Base-by-base conservation (phyloP, 2,888 invertebrate genomes). In the Erebia ligea region DNA sequence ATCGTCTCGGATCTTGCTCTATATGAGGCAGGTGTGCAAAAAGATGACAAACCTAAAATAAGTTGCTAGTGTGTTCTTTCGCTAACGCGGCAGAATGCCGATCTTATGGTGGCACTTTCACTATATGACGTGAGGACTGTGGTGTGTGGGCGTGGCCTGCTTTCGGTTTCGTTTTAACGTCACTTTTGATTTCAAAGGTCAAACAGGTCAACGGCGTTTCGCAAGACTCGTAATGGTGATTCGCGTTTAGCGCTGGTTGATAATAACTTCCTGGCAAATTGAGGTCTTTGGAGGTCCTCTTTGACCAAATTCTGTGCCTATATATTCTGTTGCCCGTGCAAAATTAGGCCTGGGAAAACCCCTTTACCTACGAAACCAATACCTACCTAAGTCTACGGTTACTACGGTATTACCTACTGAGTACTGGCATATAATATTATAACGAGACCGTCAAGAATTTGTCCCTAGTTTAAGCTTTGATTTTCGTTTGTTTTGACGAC, bases 101-200 rank as follows among this genome's bases (percentile, higher is more conserved):
- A 67, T 66, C 72, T 69, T 54, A 65, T 56, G 57, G 56, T 21
- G 63, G 58, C 59, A 74, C 74, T 74, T 74, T 74, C 74, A 68
- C 74, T 59, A 25, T 59, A 25, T 21, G 64, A 58, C 52, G 59
- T 61, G 42, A 6, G 34, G 34, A 25, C 25, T 57, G 61, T 56
- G 45, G 21, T 42, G 61, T 17, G 54, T 57, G 56, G 69, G 67
- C 66, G 58, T 11, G 17, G 66, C 58, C 65, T 17, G 56, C 74
- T 72, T 69, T 74, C 72, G 48, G 54, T 74, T 70, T 74, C 67
- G 70, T 72, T 70, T 19, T 65, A 59, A 25, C 54, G 10, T 67
- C 13, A 71, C 73, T 70, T 72, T 71, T 73, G 21, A 54, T 71
- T 73, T 72, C 67, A 68, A 74, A 74, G 74, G 72, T 74, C 72